These are phyloP conservation scores for Sinocyclocheilus rhinocerous DNA, from an alignment of 2,113 vertebrate genomes.

Conservation along the genomic window DNA sequence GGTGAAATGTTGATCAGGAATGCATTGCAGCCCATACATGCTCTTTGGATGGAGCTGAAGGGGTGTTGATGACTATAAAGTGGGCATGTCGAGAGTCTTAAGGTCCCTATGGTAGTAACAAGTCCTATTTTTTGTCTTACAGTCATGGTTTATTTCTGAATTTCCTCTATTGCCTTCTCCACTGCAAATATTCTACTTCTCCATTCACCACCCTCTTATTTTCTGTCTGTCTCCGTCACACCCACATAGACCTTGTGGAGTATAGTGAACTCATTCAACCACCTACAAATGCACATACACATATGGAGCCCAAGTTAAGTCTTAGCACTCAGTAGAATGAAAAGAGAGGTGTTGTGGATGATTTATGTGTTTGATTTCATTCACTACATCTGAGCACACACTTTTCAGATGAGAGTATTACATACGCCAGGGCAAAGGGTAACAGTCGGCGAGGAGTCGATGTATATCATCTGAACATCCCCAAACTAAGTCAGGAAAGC, in stretches of 20 bases:
- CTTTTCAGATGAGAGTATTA: too few relatives aligned
- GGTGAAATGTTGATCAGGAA: slow-evolving; percentile 9
- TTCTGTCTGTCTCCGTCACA: slow-evolving; percentile 21
- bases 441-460: too few relatives aligned
- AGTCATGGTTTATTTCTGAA: neutral
- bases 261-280: neutral
- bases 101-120: neutral
- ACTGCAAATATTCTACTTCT: slow-evolving; percentile 13
- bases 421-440: too few relatives aligned
- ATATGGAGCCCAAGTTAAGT: neutral
- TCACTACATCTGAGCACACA: too few relatives aligned
- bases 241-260: slow-evolving; percentile 2
- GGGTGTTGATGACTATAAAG: slow-evolving; percentile 1
- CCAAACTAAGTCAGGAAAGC: neutral
- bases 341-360: neutral
- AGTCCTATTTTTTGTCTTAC: neutral
- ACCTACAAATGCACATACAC: neutral
- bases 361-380: slow-evolving; percentile 12
- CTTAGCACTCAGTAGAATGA: slow-evolving; percentile 18
- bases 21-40: neutral
- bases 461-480: neutral
- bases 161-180: neutral
- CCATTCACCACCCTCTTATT: slow-evolving; percentile 39
- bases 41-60: neutral
- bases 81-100: slow-evolving; percentile 34